Conservation (phyloP, 2,797 vertebrate species). For the Tapirus indicus region DNA sequence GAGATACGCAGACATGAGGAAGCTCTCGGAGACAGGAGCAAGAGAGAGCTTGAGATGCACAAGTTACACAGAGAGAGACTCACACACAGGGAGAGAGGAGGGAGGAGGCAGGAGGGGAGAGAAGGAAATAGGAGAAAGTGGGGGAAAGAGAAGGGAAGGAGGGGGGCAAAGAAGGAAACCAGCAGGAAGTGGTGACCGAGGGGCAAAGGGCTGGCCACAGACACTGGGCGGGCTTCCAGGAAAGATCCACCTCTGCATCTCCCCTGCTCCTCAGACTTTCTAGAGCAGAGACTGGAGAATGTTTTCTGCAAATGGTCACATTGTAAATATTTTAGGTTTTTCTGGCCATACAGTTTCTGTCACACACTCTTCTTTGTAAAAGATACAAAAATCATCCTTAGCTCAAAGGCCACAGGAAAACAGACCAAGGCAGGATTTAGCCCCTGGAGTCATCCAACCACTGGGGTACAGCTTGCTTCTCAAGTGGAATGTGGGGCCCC, state of each 20-base stretch:
- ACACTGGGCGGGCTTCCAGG: background rate
- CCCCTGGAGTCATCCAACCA: background rate
- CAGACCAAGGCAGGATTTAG: background rate
- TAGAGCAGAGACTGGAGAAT: background rate
- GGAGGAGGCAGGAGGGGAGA: slow-evolving; percentile 78
- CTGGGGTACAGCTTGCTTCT: background rate
- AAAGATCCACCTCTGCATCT: background rate
- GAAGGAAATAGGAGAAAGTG: background rate
- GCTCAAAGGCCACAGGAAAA: background rate
- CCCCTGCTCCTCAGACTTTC: background rate
- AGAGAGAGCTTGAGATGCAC: background rate
- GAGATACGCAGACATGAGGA: background rate
- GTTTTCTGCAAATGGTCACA: background rate
- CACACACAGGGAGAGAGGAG: background rate
- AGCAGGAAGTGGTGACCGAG: background rate
- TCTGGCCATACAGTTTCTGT: background rate
- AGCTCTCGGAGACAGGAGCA: background rate
- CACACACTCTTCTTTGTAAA: background rate
- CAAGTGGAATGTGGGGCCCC: background rate
- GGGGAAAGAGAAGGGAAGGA: no score
- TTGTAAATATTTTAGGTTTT: background rate
- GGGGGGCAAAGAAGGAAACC: background rate
- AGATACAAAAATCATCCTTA: background rate
- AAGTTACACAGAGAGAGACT: background rate
- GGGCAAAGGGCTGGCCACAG: no score